Percentiles rank a stretch among this genome's conserved stretches.
phyloP scores from a whole-genome alignment of 1,140 invertebrate genomes.

The Bradynema listronoti region DNA sequence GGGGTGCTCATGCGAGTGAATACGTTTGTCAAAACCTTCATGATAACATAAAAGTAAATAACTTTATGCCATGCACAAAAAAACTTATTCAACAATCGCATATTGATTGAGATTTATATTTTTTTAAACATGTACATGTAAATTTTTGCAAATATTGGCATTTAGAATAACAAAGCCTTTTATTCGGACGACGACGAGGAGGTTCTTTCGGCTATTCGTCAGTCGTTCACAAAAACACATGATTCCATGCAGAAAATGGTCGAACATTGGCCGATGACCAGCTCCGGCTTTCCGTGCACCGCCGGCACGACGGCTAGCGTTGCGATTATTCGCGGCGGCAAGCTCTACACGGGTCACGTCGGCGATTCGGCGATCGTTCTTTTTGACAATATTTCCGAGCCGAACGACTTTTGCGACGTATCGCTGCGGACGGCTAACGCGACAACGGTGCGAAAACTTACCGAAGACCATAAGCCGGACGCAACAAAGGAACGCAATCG shows the following conservation, averaged over 20 bases:
- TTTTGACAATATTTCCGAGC: slow-evolving; percentile 16
- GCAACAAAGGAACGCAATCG: slow-evolving; percentile 11
- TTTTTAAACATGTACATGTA: too few relatives aligned
- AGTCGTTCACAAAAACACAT: slow-evolving; percentile 23
- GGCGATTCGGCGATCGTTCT: slow-evolving; percentile 32
- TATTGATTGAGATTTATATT: neutral
- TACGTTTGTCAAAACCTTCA: slow-evolving; percentile 24
- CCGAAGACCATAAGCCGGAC: slow-evolving; percentile 33
- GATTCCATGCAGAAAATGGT: slow-evolving; percentile 16
- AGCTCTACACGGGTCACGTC: slow-evolving; percentile 33
- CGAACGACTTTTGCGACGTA: neutral
- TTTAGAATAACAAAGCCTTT: slow-evolving; percentile 23
- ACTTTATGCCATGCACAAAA: neutral
- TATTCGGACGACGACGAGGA: slow-evolving; percentile 26
- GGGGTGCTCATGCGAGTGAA: slow-evolving; percentile 22
- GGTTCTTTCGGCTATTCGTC: slow-evolving; percentile 15
- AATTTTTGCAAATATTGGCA: too few relatives aligned
- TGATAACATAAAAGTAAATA: slow-evolving; percentile 21
- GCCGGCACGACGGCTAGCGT: slow-evolving; percentile 29
- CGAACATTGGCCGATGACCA: slow-evolving; percentile 21
- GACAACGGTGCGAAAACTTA: slow-evolving; percentile 13
- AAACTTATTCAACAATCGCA: slow-evolving; percentile 4
- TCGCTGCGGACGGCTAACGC: slow-evolving; percentile 7
- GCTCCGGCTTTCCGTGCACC: slow-evolving; percentile 23
- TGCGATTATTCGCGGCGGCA: slow-evolving; percentile 28